Evolutionary conservation across 1,140 invertebrate genomes (phyloP).

Genomic region (Philotrypesis tridentata): DNA sequence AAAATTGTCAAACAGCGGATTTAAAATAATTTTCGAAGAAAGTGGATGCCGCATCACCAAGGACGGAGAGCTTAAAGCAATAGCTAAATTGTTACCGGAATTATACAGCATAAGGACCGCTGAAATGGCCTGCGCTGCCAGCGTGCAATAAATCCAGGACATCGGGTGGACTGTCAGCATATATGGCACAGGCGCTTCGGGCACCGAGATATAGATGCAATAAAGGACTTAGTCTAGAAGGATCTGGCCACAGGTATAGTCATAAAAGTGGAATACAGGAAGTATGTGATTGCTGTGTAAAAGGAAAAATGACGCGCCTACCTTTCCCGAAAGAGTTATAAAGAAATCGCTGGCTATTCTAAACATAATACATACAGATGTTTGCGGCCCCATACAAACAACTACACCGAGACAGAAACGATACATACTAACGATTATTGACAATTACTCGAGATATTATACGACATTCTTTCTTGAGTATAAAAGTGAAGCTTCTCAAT

Average conservation of each 20-base stretch:
- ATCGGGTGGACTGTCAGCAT: not conserved
- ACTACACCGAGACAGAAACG: constrained; percentile 35
- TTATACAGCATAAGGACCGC: not conserved
- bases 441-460: constrained; percentile 52
- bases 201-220: not conserved
- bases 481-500: constrained; percentile 45
- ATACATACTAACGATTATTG: constrained; percentile 55
- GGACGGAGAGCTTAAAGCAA: not conserved
- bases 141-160: not conserved
- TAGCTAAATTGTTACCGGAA: not conserved
- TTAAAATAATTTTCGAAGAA: not conserved
- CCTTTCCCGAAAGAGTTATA: not conserved
- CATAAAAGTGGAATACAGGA: not conserved
- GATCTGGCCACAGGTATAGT: not conserved
- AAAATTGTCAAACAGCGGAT: not conserved
- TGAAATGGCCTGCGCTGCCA: not conserved
- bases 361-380: constrained; percentile 54
- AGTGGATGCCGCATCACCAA: not conserved
- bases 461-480: constrained; percentile 49
- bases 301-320: not conserved
- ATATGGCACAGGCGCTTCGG: no score
- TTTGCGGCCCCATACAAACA: no score
- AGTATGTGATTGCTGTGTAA: not conserved
- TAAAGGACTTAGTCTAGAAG: not conserved
- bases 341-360: not conserved